Evolutionary conservation across 2,113 vertebrate species (phyloP), one percentile per base, ranked within the genome.

Genomic region (Melospiza georgiana): DNA sequence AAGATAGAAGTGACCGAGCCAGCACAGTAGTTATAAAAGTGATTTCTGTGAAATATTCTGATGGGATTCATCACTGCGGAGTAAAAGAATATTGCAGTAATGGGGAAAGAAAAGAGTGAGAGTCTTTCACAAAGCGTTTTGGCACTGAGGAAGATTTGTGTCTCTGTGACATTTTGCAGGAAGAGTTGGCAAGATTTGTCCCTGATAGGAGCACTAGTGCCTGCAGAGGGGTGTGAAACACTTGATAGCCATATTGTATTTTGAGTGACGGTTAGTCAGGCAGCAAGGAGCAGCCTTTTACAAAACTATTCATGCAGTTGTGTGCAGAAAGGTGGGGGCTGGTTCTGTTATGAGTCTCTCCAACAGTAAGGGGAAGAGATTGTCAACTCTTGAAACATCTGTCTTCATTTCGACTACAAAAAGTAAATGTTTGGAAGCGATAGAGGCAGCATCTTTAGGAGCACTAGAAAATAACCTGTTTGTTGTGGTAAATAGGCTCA

Each of bases 351-450:
- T 48, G 83, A 92, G 33, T 93, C 33, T 90, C 44, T 71, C 21
- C 65, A 93, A 74, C 91, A 89, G 89, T 59, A 71, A 59, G 48
- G 79, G 89, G 52, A 95, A 92, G 83, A 89, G 51, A 71, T 43
- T 75, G 72, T 80, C 48, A 59, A 7, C 57, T 90, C 61, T 62
- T 71, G n/a, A 52, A 54, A 76, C 23, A 9, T 77, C 69, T 75
- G 8, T 72, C 79, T 95, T 90, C 58, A 44, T 85, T 91, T 83
- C 68, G 58, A 79, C 62, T 91, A 30, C 41, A 66, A 31, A 87
- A 84, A 65, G 83, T 84, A 84, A 76, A 85, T 27, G 20, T 74
- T 87, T 87, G 69, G 69, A 89, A 94, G 46, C 27, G 6, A 52
- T 35, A 18, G 10, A 71, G 76, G 30, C 46, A 80, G 2, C 49